Base-by-base conservation (phyloP, 2,888 invertebrate genomes). In the Melolontha melolontha region DNA sequence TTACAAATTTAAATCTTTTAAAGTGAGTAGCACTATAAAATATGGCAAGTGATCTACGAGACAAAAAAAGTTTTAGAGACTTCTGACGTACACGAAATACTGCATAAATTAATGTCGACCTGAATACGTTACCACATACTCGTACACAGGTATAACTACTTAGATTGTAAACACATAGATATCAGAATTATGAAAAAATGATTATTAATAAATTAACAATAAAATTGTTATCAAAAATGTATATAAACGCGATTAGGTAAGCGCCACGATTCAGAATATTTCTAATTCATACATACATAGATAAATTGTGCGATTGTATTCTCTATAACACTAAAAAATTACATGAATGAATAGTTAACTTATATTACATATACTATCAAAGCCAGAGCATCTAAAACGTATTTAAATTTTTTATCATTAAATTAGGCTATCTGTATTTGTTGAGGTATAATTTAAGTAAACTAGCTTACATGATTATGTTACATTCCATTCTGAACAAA, bases 391-490 rank as follows among this genome's bases (percentile, higher is more conserved):
- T 34, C 12, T 12, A 27, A 57, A 57, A 27, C 57, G 10, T 59
- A 59, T 59, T 54, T 54, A 12, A 40, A 17, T 11, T 16, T 39
- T 54, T 59, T 59, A 59, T 59, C 59, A 27, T 44, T 29, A 59
- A 59, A 59, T 59, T 59, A 59, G 59, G 59, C 44, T 59, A 59
- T 59, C 59, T 44, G 11, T 59, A 44, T 59, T 59, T 59, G 59
- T 59, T 59, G 17, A 59, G 44, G 59, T 44, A 42, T 59, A 59
- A 17, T 59, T 59, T 44, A 59, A 44, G 47, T 59, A 59, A 44
- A 59, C 47, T 59, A 44, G 44, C 44, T 59, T 59, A 54, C 16
- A 10, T 16, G 44, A 59, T 42, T 44, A 59, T 14, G 29, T 14
- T 16, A 16, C 59, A 59, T 59, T 59, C 59, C 59, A 16, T 12